Conservation (phyloP, 2,113 vertebrate species). For the Bos javanicus region DNA sequence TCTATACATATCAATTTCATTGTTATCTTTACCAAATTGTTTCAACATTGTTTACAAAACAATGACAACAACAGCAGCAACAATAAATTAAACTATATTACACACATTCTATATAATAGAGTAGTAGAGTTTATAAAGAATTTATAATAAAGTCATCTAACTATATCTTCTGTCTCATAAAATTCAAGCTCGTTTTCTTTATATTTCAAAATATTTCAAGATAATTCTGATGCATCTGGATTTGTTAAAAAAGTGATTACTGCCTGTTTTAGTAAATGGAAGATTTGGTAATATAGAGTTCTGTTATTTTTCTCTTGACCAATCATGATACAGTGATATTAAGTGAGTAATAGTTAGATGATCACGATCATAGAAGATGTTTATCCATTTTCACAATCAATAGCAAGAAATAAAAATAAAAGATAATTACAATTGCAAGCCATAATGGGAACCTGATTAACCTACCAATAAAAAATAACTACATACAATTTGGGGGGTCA, state of each 20-base stretch:
- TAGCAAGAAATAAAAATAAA: background rate
- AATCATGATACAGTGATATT: background rate
- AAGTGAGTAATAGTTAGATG: background rate
- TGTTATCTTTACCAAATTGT: background rate
- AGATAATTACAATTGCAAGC: background rate
- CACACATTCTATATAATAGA: background rate
- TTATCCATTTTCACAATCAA: background rate
- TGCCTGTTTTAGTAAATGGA: background rate
- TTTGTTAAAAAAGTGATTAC: background rate
- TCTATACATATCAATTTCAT: background rate
- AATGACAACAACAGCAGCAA: background rate
- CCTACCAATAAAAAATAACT: background rate
- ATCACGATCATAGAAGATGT: background rate
- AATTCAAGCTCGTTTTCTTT: background rate
- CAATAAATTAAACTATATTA: background rate
- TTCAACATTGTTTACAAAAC: background rate
- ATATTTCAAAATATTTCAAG: background rate
- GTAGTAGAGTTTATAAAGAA: background rate
- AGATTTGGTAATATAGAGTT: background rate
- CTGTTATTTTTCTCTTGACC: background rate
- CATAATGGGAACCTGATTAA: fast-evolving
- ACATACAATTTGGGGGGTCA: background rate
- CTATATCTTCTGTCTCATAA: background rate
- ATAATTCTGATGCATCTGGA: background rate
- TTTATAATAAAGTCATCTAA: background rate